phyloP scores from a whole-genome alignment of 1,140 invertebrate genomes.

The Euschistus heros region DNA sequence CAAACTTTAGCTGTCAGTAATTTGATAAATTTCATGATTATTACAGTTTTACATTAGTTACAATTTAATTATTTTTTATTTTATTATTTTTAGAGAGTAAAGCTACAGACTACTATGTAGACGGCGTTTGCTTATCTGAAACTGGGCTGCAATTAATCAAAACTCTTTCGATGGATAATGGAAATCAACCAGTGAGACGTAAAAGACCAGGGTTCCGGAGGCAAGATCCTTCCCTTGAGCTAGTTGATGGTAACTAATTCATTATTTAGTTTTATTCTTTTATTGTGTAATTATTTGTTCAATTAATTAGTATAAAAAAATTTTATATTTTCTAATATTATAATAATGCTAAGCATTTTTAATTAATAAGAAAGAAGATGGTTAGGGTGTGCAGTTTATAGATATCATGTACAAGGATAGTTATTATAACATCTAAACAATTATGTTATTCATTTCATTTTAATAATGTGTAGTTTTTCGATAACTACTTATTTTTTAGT shows the following conservation, averaged over 20 bases:
- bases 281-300: too few relatives aligned
- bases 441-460: too few relatives aligned
- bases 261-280: background rate
- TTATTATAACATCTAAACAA: too few relatives aligned
- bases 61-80: background rate
- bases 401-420: too few relatives aligned
- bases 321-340: too few relatives aligned
- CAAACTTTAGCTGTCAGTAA: too few relatives aligned
- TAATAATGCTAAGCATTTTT: too few relatives aligned
- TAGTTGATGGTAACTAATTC: background rate
- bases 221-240: background rate
- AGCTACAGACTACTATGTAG: slow-evolving; percentile 51
- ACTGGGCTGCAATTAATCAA: slow-evolving; percentile 68
- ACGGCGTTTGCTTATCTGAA: slow-evolving; percentile 77
- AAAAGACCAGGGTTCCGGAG: slow-evolving; percentile 28
- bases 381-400: too few relatives aligned
- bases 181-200: slow-evolving; percentile 34
- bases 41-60: background rate
- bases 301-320: too few relatives aligned
- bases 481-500: too few relatives aligned
- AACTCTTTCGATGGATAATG: slow-evolving; percentile 51
- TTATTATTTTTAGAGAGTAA: slow-evolving; percentile 10
- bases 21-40: background rate
- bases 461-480: too few relatives aligned
- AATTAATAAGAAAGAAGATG: too few relatives aligned